phyloP scores from a whole-genome alignment of 1,140 invertebrate species.

The Plutomurus gul region DNA sequence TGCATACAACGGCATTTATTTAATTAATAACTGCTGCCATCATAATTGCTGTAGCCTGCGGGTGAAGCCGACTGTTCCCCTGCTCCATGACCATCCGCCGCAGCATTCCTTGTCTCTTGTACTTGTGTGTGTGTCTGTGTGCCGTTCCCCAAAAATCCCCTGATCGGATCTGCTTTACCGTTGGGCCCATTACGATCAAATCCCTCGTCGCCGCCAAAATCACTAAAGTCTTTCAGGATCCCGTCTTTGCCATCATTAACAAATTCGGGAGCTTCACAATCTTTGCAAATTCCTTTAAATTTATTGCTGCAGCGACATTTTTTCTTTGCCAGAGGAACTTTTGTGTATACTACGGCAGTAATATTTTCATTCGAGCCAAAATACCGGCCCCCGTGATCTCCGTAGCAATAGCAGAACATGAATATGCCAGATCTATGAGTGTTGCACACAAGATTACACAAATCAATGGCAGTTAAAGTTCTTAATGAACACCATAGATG shows the following conservation, averaged over 20 bases:
- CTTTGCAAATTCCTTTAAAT: slow-evolving; percentile 43
- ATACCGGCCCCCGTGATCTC: not conserved
- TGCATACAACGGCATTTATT: too few relatives aligned
- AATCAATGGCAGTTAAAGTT: not conserved
- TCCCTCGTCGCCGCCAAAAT: slow-evolving; percentile 44
- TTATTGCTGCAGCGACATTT: slow-evolving; percentile 44
- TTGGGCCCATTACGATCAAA: slow-evolving; percentile 9
- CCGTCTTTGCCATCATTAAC: slow-evolving; percentile 37
- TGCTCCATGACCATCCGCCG: not conserved
- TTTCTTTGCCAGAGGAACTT: not conserved
- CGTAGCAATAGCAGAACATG: not conserved
- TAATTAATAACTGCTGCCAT: not conserved
- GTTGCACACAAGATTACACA: not conserved
- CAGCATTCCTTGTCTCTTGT: not conserved
- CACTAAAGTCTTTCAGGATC: not conserved
- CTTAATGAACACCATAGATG: not conserved
- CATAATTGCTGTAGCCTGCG: not conserved
- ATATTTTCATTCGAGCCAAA: slow-evolving; percentile 27
- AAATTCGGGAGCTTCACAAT: slow-evolving; percentile 39
- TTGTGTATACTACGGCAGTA: not conserved
- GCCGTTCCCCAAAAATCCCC: slow-evolving; percentile 21
- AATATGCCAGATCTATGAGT: not conserved
- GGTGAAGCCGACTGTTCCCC: not conserved
- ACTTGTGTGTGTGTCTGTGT: not conserved
- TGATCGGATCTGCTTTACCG: slow-evolving; percentile 1